phyloP scores from a whole-genome alignment of 2,113 vertebrate species.

The Formicarius rufipectus region DNA sequence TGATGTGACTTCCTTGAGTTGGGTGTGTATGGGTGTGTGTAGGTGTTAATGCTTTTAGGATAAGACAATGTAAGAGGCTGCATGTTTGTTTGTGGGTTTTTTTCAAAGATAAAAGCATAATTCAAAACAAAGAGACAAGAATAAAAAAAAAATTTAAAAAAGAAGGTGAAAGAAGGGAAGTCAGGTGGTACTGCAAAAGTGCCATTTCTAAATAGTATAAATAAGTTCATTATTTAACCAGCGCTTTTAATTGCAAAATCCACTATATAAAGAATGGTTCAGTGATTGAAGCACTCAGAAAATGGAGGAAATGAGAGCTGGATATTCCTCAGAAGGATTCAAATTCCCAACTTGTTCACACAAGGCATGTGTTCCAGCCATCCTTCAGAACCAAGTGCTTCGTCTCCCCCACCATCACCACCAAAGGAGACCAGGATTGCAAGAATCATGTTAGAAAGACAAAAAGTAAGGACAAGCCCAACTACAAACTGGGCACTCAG shows the following conservation, averaged over 20 bases:
- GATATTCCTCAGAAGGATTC: neutral
- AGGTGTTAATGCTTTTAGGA: neutral
- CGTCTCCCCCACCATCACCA: neutral
- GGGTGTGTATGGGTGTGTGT: neutral
- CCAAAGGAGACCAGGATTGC: neutral
- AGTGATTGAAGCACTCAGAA: neutral
- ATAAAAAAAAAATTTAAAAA: neutral
- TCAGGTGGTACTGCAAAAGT: neutral
- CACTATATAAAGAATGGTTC: neutral
- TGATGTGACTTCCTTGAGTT: neutral
- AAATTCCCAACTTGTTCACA: neutral
- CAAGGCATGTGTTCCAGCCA: accelerated
- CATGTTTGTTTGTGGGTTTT: neutral
- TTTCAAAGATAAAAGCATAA: neutral
- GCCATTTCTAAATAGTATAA: neutral
- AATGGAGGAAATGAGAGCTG: neutral
- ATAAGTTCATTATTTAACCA: neutral
- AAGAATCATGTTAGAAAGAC: neutral
- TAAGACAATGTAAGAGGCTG: neutral
- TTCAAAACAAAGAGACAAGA: neutral
- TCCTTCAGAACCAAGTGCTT: neutral
- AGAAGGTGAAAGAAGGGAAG: neutral
- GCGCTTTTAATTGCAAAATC: neutral
- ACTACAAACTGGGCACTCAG: neutral
- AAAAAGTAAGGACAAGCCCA: neutral